Conservation (phyloP, 64 coral and sea anemone genomes). For the Cladopsammia gracilis region DNA sequence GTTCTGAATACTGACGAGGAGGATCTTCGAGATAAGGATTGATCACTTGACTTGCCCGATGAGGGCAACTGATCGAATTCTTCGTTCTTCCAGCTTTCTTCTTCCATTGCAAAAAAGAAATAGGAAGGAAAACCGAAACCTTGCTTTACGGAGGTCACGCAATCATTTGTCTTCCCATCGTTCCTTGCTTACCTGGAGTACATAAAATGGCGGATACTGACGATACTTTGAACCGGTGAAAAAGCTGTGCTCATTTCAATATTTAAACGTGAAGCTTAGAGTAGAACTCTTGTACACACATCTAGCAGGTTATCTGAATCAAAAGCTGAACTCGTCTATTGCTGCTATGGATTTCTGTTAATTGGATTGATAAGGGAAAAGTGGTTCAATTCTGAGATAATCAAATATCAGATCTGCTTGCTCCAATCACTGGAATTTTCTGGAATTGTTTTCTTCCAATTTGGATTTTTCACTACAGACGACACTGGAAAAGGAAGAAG, state of each 20-base stretch:
- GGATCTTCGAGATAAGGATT: background rate
- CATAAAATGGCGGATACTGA: slow-evolving; percentile 84
- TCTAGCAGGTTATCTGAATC: background rate
- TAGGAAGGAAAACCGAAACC: background rate
- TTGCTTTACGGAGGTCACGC: background rate
- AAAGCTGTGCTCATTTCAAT: background rate
- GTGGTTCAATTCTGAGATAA: background rate
- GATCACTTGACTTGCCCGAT: too few relatives aligned
- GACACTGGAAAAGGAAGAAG: background rate
- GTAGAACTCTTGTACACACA: background rate
- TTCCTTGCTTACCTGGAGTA: slow-evolving; percentile 37
- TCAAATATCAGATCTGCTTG: background rate
- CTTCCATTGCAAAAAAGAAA: background rate
- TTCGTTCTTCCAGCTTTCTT: background rate
- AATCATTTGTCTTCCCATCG: slow-evolving; percentile 31
- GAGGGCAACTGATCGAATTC: slow-evolving; percentile 20
- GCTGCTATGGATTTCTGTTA: background rate
- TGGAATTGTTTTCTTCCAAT: background rate
- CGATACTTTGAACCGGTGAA: slow-evolving; percentile 18
- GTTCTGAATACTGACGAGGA: background rate
- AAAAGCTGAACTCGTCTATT: background rate
- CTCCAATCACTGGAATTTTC: background rate
- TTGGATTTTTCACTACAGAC: background rate
- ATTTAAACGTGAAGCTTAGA: too few relatives aligned
- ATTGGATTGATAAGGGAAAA: background rate